Evolutionary conservation across 2,113 vertebrate species (phyloP), one percentile per base, ranked within the genome.

Genomic region (Oenanthe oenanthe): DNA sequence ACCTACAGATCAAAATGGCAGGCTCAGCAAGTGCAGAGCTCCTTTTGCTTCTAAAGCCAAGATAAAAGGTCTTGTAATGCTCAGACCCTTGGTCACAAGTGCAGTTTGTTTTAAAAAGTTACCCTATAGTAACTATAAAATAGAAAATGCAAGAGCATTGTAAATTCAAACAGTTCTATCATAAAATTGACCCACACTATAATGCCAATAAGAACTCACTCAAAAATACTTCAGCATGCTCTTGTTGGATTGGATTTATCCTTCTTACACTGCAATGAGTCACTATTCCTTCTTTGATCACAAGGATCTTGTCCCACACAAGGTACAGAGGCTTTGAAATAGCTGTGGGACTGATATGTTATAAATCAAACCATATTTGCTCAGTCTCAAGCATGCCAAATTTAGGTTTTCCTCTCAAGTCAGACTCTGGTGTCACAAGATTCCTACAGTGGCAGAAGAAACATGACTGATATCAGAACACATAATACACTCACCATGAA

Each of bases 401-500:
- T 34, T 50, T 54, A 72, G 20, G 12, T 60, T 43, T 79, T 28
- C 28, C 40, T 51, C 58, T 31, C 29, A 79, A 93, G 61, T 60
- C 16, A 75, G 53, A 63, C 26, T 85, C 40, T 57, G 17, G 12
- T 63, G 18, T 67, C 17, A 28, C 50, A 58, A 90, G 62, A 82
- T 72, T 45, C 9, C 48, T 24, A 40, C 17, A 43, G 43, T 8
- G 24, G 36, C 28, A 16, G 40, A 48, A 29, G 50, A 92, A 95
- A 79, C 2, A 36, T 0, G 4, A 42, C 18, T 38, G 21, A 47
- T 31, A 67, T 28, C 32, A 60, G 32, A 85, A 79, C 19, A 50
- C 17, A 63, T 34, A 32, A 24, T 43, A 29, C 31, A 47, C 18
- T 63, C 50, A 10, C 3, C 29, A 50, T 15, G 0, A 0, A 70